Percentiles rank a stretch among this genome's conserved stretches.
These are phyloP conservation scores for Luscinia luscinia DNA, from an alignment of 2,797 vertebrate genomes.

Conservation along the genomic window DNA sequence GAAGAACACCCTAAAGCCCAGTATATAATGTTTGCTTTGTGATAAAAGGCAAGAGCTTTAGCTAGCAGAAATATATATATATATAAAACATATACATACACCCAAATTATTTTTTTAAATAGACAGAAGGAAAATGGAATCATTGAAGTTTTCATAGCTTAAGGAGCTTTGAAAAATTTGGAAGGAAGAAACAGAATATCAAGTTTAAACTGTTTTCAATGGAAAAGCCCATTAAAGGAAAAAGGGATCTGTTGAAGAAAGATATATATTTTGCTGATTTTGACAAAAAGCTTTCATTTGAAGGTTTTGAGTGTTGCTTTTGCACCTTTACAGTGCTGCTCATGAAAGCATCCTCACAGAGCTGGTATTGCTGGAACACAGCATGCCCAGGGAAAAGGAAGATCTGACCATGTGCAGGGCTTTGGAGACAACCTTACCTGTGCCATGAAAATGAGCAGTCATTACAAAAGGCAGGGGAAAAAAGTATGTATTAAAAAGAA, in stretches of 20 bases:
- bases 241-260: background rate
- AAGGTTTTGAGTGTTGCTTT: background rate
- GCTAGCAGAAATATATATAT: background rate
- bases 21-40: background rate
- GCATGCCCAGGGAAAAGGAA: background rate
- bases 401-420: background rate
- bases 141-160: background rate
- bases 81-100: background rate
- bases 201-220: background rate
- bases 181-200: background rate
- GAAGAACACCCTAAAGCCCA: background rate
- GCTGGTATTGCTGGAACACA: background rate
- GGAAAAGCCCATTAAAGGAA: slow-evolving; percentile 26
- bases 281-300: background rate
- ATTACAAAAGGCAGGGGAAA: background rate
- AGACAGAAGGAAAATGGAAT: background rate
- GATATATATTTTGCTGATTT: background rate
- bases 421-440: background rate
- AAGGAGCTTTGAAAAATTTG: background rate
- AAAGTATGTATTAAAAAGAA: background rate
- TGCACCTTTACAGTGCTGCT: background rate
- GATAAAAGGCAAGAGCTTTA: background rate
- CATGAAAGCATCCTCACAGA: background rate
- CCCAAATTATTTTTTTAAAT: background rate
- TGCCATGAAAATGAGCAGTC: background rate